phyloP scores from a whole-genome alignment of 2,113 vertebrate species.

The Cnemophilus loriae region DNA sequence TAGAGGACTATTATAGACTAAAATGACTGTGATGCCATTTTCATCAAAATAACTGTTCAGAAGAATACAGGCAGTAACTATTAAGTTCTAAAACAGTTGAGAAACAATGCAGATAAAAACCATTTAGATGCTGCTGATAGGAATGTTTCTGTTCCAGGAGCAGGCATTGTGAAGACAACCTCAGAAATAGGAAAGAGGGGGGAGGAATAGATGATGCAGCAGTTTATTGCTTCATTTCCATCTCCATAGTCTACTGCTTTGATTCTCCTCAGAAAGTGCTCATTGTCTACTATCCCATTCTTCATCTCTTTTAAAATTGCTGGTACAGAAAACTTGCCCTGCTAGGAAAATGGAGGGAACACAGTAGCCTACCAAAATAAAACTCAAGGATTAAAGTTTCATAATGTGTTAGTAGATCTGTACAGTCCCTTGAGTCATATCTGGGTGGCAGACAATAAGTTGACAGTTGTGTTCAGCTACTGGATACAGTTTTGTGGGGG shows the following conservation, averaged over 20 bases:
- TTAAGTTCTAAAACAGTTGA: not conserved
- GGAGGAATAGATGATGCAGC: not conserved
- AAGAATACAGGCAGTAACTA: not conserved
- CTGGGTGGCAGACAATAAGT: not conserved
- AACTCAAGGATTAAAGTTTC: not conserved
- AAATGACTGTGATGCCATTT: slow-evolving; percentile 48
- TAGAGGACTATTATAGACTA: slow-evolving; percentile 29
- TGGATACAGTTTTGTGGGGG: not conserved
- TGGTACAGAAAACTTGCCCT: not conserved
- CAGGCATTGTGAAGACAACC: not conserved
- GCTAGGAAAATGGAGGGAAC: not conserved
- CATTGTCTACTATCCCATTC: not conserved
- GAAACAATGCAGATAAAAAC: not conserved
- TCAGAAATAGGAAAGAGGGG: not conserved
- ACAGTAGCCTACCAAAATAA: not conserved
- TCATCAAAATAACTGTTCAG: slow-evolving; percentile 51
- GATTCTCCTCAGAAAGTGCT: not conserved
- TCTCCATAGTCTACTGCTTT: not conserved
- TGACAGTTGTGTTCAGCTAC: not conserved
- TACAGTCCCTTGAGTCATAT: not conserved
- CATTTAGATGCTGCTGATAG: not conserved
- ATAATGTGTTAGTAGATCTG: not conserved
- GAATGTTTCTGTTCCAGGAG: not conserved
- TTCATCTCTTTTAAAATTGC: not conserved
- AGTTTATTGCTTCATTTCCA: not conserved